Conservation (phyloP, 2,888 invertebrate genomes). For the Lepidochitona cinerea region DNA sequence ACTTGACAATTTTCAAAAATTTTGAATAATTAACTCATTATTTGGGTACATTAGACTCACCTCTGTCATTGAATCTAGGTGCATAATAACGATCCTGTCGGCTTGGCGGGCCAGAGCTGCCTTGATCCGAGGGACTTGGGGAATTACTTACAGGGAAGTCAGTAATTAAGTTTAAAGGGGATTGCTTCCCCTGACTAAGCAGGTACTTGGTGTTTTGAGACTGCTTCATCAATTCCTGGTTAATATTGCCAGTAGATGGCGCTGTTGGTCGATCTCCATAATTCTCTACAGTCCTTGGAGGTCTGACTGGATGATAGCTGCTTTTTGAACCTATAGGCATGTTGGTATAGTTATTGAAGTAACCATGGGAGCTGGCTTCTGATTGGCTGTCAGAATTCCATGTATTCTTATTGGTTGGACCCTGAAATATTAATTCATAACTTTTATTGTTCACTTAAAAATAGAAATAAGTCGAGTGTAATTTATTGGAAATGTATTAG, state of each 20-base stretch:
- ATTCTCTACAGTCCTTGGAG: not conserved
- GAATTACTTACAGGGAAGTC: not conserved
- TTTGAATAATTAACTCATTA: too few species aligned
- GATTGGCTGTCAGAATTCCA: not conserved
- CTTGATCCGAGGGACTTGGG: too few species aligned
- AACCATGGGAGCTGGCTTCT: constrained; percentile 6
- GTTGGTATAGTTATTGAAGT: not conserved
- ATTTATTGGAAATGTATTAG: too few species aligned
- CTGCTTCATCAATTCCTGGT: constrained; percentile 61
- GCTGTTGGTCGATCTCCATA: constrained; percentile 27
- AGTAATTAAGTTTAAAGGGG: constrained; percentile 7
- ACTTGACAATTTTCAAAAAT: too few species aligned
- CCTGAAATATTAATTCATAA: too few species aligned
- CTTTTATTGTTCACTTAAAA: too few species aligned
- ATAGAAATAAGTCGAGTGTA: too few species aligned
- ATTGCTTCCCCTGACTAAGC: constrained; percentile 38
- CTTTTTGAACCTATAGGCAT: not conserved
- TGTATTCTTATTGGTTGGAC: not conserved
- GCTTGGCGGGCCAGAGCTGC: too few species aligned
- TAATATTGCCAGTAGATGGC: constrained; percentile 54
- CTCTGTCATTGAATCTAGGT: too few species aligned
- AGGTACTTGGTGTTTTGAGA: constrained; percentile 63
- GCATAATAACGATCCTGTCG: too few species aligned
- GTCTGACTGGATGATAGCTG: not conserved
- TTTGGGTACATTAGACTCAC: too few species aligned